Percentiles rank a stretch among this genome's conserved stretches.
These are phyloP conservation scores for Panagrolaimus sp. DNA, from an alignment of 1,140 invertebrate genomes.

Conservation along the genomic window DNA sequence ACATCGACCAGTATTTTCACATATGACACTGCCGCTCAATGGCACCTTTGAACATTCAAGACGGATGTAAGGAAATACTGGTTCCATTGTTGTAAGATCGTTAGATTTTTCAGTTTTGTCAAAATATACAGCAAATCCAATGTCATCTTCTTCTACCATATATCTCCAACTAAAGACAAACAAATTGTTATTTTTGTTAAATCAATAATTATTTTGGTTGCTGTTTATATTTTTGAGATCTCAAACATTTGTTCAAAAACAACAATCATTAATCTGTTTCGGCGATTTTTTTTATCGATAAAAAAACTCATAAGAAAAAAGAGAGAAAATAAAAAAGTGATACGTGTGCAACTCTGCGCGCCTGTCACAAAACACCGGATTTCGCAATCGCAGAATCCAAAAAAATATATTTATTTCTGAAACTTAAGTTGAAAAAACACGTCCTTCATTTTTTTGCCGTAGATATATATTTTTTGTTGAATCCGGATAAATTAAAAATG, in stretches of 20 bases:
- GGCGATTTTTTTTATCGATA: not conserved
- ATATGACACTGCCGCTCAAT: slow-evolving; percentile 49
- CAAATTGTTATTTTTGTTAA: not conserved
- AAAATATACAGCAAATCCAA: slow-evolving; percentile 56
- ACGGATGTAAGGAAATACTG: slow-evolving; percentile 57
- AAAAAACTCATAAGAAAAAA: too few relatives aligned
- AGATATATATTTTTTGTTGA: too few relatives aligned
- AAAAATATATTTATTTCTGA: too few relatives aligned
- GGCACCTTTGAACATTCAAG: slow-evolving; percentile 57
- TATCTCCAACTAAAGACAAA: slow-evolving; percentile 54
- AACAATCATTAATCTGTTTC: slow-evolving; percentile 7
- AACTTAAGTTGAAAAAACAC: too few relatives aligned
- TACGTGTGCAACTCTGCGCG: too few relatives aligned
- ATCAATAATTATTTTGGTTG: not conserved
- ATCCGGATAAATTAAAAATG: too few relatives aligned
- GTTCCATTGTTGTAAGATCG: slow-evolving; percentile 59
- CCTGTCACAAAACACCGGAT: too few relatives aligned
- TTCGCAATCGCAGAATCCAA: too few relatives aligned
- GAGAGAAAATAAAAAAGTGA: too few relatives aligned
- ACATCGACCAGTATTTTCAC: slow-evolving; percentile 54
- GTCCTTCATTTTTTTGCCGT: too few relatives aligned
- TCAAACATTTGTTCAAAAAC: not conserved
- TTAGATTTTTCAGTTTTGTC: slow-evolving; percentile 46
- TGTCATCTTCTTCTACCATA: slow-evolving; percentile 59
- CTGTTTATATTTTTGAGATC: not conserved